Base-by-base conservation (phyloP, 2,888 invertebrate species). In the Chaetogeoica ovagalla region DNA sequence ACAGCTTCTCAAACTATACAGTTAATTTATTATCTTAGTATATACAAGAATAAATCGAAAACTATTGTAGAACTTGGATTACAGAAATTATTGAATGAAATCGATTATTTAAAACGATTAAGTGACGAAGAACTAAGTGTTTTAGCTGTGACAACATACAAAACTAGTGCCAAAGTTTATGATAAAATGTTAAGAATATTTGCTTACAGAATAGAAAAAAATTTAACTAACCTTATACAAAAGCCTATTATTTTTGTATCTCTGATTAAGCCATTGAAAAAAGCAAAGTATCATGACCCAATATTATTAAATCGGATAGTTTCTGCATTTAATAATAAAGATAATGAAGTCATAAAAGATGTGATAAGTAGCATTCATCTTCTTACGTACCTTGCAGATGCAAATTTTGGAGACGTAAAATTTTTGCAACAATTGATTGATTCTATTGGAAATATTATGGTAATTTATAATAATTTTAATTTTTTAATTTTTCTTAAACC, bases 201-300 rank as follows among this genome's bases (percentile, higher is more conserved):
- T 70, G 79, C 62, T 11, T 79, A 37, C 39, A 62, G 70, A 11
- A 0, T 79, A 9, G 79, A 79, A 71, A 79, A 70, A 71, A 71
- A 79, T 8, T 55, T 79, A 63, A 23, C 63, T n/a, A 63, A 57
- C 2, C 62, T 79, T 9, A 63, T 79, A 55, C 70, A 71, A 63
- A 71, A 55, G 0, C 70, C 79, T 23, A 37, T 71, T 5, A 43
- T 39, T 39, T 79, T 79, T 57, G 57, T 79, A 6, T 70, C 71
- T 13, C 11, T 79, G 0, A 69, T 79, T 57, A 79, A 79, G 65
- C 79, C 79, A 5, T 30, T 79, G 5, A 79, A 79, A 71, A 79
- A 30, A 79, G 70, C 79, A 17, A 79, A 79, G 39, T 79, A 79
- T n/a, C 79, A 79, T 57, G 79, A 79, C 57, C 79, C 70, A n/a